A percentile compares a stretch with the other conserved stretches of the same genome.
Conservation (phyloP, 2,113 vertebrate genomes). For the Nasalis larvatus region DNA sequence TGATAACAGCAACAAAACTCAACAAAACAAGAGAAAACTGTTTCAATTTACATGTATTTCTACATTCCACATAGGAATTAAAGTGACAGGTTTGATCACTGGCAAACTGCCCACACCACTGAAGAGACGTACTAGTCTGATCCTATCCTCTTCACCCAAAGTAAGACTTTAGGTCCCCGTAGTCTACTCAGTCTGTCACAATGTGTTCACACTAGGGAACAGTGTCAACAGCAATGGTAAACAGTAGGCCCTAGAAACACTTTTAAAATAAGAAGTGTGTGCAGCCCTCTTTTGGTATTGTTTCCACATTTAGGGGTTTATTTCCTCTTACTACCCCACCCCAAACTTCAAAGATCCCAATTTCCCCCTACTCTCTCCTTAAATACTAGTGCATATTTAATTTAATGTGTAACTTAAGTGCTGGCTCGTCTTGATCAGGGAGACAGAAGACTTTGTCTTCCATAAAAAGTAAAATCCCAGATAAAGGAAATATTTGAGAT, state of each 20-base stretch:
- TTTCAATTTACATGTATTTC: background rate
- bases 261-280: background rate
- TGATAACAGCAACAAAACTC: background rate
- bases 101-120: background rate
- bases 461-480: background rate
- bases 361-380: background rate
- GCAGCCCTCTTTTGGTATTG: background rate
- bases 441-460: background rate
- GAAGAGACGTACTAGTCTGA: background rate
- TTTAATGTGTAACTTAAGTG: background rate
- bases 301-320: background rate
- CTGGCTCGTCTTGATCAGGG: background rate
- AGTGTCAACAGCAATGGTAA: background rate
- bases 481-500: background rate
- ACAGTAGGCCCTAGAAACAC: background rate
- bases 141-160: background rate
- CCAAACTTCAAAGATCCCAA: background rate
- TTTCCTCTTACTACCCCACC: background rate
- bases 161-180: background rate
- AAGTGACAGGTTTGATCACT: background rate
- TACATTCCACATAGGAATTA: background rate
- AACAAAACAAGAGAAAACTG: background rate
- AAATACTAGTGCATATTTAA: background rate
- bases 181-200: background rate
- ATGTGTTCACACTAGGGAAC: background rate